Percentiles rank a stretch among this genome's conserved stretches.
These are phyloP conservation scores for Nyctereutes procyonoides DNA, from an alignment of 2,113 vertebrate species.

Conservation along the genomic window DNA sequence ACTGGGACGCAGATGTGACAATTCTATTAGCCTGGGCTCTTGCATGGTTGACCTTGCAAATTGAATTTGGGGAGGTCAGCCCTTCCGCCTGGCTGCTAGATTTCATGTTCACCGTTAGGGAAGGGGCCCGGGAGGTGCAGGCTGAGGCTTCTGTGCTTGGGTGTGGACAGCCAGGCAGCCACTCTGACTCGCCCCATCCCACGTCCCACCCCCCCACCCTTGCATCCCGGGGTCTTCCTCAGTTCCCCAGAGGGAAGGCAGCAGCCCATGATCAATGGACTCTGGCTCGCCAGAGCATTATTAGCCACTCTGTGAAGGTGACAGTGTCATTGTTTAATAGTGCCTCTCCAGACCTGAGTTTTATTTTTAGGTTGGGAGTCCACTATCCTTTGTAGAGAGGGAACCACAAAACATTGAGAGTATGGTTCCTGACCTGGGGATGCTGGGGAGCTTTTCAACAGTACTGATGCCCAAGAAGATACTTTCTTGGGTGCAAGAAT, in stretches of 20 bases:
- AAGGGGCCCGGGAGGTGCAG: rapidly evolving
- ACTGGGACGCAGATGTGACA: slow-evolving; percentile 57
- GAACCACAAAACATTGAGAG: no score
- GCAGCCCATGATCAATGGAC: background rate
- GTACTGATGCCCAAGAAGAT: rapidly evolving
- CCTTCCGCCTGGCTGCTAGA: slow-evolving; percentile 19
- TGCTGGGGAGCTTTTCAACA: background rate
- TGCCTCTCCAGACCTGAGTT: background rate
- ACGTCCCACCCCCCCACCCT: rapidly evolving
- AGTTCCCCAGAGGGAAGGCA: background rate
- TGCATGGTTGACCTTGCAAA: slow-evolving; percentile 82
- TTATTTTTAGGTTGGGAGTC: slow-evolving; percentile 34
- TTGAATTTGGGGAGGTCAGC: slow-evolving; percentile 66
- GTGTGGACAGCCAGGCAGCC: rapidly evolving
- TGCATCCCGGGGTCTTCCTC: rapidly evolving
- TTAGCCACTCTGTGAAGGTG: slow-evolving; percentile 11
- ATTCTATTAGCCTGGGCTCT: slow-evolving; percentile 66
- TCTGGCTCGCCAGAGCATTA: background rate
- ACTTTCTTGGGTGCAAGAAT: background rate
- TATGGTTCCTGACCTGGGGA: rapidly evolving
- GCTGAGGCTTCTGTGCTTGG: background rate
- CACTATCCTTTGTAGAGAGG: background rate
- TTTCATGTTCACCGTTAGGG: slow-evolving; percentile 63
- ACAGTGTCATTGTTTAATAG: slow-evolving; percentile 34
- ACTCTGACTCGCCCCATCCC: rapidly evolving